Base-by-base conservation (phyloP, 2,113 vertebrate genomes). In the Oceanodroma tethys region DNA sequence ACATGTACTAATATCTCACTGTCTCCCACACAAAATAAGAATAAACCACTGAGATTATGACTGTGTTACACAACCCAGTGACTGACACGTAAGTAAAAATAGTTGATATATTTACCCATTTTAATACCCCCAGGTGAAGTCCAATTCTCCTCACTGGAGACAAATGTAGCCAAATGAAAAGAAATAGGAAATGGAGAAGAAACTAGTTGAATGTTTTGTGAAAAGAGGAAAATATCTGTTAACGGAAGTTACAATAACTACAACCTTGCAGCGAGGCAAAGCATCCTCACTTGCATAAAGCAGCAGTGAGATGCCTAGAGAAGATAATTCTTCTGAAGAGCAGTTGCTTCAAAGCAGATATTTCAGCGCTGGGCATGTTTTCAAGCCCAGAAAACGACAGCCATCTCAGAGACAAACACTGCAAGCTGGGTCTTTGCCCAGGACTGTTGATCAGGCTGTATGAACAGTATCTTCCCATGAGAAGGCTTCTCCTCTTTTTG, bases 1-100 rank as follows among this genome's bases (percentile, higher is more conserved):
- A 34, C 67, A 87, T 13, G 23, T 60, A 74, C 27, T n/a, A 66
- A 38, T 75, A 68, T 60, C 84, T 95, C 82, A 66, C 70, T 34
- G 34, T 83, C 75, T 88, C 84, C 86, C 71, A 79, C 75, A 65
- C 67, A 81, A 94, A 96, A 86, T 22, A 82, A 88, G 81, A 96
- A 91, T 60, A 93, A 95, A 93, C 14, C 75, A 79, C 76, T 42
- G 45, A 84, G 59, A 91, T 70, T 58, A 86, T 12, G 71, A 60
- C 53, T 65, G 60, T 17, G 60, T 96, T 95, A 96, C 0, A 2
- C 81, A 97, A 97, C 25, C 26, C 2, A 4, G 47, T 86, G 90
- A 94, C 88, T 89, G 93, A 92, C 73, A 93, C 12, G 0, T 26
- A 88, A 78, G 67, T 73, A 88, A 86, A 86, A 93, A 65, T 5